phyloP scores from a whole-genome alignment of 2,888 invertebrate genomes.

The Meloe dianella region DNA sequence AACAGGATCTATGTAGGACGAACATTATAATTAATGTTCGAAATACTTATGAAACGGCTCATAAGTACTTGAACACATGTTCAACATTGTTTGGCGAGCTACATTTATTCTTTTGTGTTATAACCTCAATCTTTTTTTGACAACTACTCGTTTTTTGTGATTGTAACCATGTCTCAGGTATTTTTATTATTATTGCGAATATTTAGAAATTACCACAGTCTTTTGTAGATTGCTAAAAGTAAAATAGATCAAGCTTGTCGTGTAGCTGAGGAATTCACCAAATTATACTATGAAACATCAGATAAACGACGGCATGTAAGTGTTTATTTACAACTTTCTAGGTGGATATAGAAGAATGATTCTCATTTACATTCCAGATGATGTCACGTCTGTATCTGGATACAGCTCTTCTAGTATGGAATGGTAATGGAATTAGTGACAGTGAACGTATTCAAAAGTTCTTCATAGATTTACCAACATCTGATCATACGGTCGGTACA shows the following conservation, averaged over 20 bases:
- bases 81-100: neutral
- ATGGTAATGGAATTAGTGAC: constrained; percentile 85
- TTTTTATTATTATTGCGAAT: constrained; percentile 1
- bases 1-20: too few species aligned
- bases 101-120: neutral
- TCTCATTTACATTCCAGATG: constrained; percentile 60
- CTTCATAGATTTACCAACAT: constrained; percentile 80
- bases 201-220: neutral
- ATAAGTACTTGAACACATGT: too few species aligned
- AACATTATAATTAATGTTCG: too few species aligned
- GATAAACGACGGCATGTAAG: constrained; percentile 85
- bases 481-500: constrained; percentile 77
- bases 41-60: too few species aligned
- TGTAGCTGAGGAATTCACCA: constrained; percentile 88
- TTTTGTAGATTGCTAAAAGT: constrained; percentile 65
- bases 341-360: neutral
- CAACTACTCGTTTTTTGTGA: neutral
- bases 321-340: constrained; percentile 28
- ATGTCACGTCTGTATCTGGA: constrained; percentile 84
- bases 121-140: neutral
- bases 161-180: constrained; percentile 15
- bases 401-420: constrained; percentile 87
- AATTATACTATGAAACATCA: constrained; percentile 86
- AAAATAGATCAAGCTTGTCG: constrained; percentile 82
- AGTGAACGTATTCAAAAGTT: constrained; percentile 86